Percentiles rank a stretch among this genome's conserved stretches.
Conservation (phyloP, 2,113 vertebrate genomes). For the Syngnathus typhle region DNA sequence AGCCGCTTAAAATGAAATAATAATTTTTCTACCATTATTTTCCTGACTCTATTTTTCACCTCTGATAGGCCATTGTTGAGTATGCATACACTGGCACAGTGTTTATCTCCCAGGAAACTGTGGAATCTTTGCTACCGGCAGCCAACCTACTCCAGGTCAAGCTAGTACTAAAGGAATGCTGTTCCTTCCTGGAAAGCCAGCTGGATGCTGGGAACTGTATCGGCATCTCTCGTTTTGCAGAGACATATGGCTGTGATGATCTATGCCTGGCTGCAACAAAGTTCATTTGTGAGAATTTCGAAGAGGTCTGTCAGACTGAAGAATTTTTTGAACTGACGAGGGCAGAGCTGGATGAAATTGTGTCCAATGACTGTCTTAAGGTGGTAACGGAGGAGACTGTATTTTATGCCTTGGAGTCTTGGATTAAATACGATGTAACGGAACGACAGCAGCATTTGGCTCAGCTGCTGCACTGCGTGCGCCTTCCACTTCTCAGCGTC, state of each 20-base stretch:
- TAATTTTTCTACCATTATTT: neutral
- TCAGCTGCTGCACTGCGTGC: conserved; percentile 89
- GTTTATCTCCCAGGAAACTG: conserved; percentile 95
- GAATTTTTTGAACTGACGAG: conserved; percentile 94
- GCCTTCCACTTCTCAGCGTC: conserved; percentile 90
- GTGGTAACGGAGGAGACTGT: conserved; percentile 92
- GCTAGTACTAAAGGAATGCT: conserved; percentile 94
- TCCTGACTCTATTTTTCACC: neutral
- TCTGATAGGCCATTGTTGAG: conserved; percentile 87
- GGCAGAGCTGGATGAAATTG: conserved; percentile 89
- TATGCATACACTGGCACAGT: conserved; percentile 96
- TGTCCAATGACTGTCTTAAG: conserved; percentile 94
- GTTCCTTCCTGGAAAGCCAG: conserved; percentile 91
- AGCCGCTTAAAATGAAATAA: neutral
- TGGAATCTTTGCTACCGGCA: conserved; percentile 92
- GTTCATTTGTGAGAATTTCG: conserved; percentile 95
- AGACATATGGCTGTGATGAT: conserved; percentile 94
- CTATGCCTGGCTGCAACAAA: conserved; percentile 90
- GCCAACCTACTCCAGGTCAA: conserved; percentile 98
- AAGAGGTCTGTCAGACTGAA: conserved; percentile 92
- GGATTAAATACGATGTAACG: conserved; percentile 92
- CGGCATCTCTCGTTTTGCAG: conserved; percentile 95
- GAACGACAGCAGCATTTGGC: conserved; percentile 92
- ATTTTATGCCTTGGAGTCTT: conserved; percentile 90
- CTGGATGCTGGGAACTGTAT: conserved; percentile 96